Percentiles rank a stretch among this genome's conserved stretches.
These are phyloP conservation scores for Athalia circularis DNA, from an alignment of 2,888 invertebrate genomes.

Conservation along the genomic window DNA sequence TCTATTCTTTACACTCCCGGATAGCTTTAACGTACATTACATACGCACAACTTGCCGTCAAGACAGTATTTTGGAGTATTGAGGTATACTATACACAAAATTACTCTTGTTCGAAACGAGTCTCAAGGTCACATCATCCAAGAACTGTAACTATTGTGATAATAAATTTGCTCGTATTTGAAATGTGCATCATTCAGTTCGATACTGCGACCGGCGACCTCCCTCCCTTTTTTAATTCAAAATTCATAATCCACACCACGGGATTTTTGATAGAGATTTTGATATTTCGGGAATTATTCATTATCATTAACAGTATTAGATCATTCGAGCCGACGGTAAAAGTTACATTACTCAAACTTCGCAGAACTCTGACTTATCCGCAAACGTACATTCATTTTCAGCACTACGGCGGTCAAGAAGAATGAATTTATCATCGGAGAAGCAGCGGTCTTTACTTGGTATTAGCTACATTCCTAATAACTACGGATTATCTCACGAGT, in stretches of 20 bases:
- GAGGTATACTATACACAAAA: neutral
- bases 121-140: neutral
- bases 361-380: neutral
- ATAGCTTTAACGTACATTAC: no score
- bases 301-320: neutral
- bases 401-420: slow-evolving; percentile 21
- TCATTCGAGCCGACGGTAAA: neutral
- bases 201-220: no score
- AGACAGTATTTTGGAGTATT: neutral
- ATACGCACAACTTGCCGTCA: no score
- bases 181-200: neutral
- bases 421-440: slow-evolving; percentile 22
- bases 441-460: slow-evolving; percentile 11
- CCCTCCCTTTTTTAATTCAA: neutral
- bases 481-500: neutral
- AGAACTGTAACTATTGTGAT: slow-evolving; percentile 23
- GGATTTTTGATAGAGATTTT: neutral
- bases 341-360: neutral
- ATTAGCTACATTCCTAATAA: slow-evolving; percentile 25
- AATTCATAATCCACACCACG: neutral
- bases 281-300: no score
- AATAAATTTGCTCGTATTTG: neutral
- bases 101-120: slow-evolving; percentile 5
- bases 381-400: slow-evolving; percentile 30
- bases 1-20: no score